phyloP scores from a whole-genome alignment of 1,140 invertebrate genomes.

The Drosophila lacertosa region DNA sequence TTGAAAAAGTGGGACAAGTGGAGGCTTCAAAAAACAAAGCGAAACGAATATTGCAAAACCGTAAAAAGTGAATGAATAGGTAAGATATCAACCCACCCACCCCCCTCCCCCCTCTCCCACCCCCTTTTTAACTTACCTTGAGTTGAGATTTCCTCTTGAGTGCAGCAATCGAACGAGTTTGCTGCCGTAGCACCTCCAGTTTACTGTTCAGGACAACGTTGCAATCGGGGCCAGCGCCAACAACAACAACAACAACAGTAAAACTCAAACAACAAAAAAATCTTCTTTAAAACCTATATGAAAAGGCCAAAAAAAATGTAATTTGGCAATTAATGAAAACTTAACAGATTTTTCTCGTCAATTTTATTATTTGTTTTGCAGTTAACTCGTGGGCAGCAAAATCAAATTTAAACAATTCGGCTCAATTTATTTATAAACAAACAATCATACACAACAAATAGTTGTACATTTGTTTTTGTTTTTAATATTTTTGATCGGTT shows the following conservation, averaged over 20 bases:
- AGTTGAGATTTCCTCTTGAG: constrained; percentile 83
- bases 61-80: not conserved
- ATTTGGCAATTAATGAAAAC: constrained; percentile 13
- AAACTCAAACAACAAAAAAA: constrained; percentile 7
- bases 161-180: constrained; percentile 82
- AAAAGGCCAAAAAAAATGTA: constrained; percentile 18
- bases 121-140: constrained; percentile 66
- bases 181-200: constrained; percentile 82
- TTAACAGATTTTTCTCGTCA: not conserved
- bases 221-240: constrained; percentile 7
- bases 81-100: not conserved
- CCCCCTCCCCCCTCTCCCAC: not conserved
- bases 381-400: constrained; percentile 29
- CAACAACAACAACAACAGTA: constrained; percentile 5
- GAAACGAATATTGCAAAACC: not conserved
- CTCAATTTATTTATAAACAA: constrained; percentile 65
- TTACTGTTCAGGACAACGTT: constrained; percentile 26
- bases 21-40: constrained; percentile 34
- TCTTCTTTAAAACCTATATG: constrained; percentile 13
- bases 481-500: constrained; percentile 47
- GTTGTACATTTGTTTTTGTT: constrained; percentile 35
- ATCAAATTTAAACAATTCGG: constrained; percentile 44
- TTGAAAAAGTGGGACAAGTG: constrained; percentile 67
- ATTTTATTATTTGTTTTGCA: constrained; percentile 27
- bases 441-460: constrained; percentile 35